Evolutionary conservation across 2,797 vertebrate genomes (phyloP), one percentile per base, ranked within the genome.

Genomic region (Peromyscus eremicus): DNA sequence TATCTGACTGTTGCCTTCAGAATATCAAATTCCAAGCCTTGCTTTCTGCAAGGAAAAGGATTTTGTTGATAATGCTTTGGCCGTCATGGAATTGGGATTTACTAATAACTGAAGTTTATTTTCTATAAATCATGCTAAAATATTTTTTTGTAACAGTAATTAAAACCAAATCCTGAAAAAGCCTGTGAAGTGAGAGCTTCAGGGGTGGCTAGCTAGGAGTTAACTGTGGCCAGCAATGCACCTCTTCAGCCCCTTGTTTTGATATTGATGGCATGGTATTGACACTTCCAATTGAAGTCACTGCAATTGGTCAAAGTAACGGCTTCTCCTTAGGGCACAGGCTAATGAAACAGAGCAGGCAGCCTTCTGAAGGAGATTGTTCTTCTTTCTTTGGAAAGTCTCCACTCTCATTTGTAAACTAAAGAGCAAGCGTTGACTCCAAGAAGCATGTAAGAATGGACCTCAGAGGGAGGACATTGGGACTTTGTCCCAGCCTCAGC

Each of bases 51-150:
- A 83, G 13, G 16, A 34, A 95, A 60, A 60, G 40, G 64, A 43
- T 91, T 73, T 95, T 82, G 49, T 82, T 92, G 92, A 70, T n/a
- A n/a, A 37, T 46, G 96, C 97, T 90, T 95, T 85, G 88, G 73
- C 34, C 49, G 89, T 34, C 2, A 85, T 34, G 25, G 27, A 89
- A 81, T 89, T 92, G 85, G 79, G n/a, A 96, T 32, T 83, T 86
- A 82, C 14, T 23, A 84, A 25, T 85, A 91, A 57, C 81, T 70
- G 66, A 87, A 93, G 76, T 80, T 92, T 92, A 94, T 93, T 94
- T 91, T 55, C 32, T 89, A 81, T 4, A 92, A 83, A 19, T n/a
- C 29, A n/a, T 57, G 37, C 13, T 76, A 57, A 92, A 66, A 66
- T 82, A 43, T 19, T 68, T 89, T 89, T 91, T 43, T 91, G 23